Percentiles rank a stretch among this genome's conserved stretches.
Evolutionary conservation across 2,113 vertebrate species (phyloP).

Genomic region (Tapirus terrestris): DNA sequence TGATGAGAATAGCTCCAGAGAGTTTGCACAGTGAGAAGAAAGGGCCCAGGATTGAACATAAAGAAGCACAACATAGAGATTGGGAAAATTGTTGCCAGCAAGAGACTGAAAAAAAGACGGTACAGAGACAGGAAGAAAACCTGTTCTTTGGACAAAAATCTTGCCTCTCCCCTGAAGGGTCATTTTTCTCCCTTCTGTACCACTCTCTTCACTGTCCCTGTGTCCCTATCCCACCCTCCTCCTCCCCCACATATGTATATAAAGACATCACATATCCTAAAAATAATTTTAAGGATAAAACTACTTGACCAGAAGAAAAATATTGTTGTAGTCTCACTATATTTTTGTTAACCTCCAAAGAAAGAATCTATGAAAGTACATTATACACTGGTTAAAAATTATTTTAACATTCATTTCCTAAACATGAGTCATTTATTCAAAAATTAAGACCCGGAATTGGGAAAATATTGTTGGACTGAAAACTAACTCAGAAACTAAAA

Average conservation of each 20-base stretch:
- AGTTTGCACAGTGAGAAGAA: neutral
- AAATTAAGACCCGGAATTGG: neutral
- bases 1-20: neutral
- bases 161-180: neutral
- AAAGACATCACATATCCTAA: neutral
- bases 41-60: neutral
- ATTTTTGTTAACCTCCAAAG: neutral
- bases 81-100: neutral
- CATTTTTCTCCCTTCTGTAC: neutral
- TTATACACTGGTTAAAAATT: neutral
- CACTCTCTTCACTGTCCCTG: neutral
- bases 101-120: neutral
- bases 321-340: too few relatives aligned
- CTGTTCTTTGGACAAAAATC: neutral
- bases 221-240: too few relatives aligned
- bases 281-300: neutral
- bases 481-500: neutral
- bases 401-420: neutral
- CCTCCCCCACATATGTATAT: neutral
- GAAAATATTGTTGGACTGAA: neutral
- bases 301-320: neutral
- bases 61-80: neutral
- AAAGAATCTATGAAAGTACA: neutral
- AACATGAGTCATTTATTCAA: neutral
- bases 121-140: neutral